Base-by-base conservation (phyloP, 2,888 invertebrate species). In the Zygaena filipendulae region DNA sequence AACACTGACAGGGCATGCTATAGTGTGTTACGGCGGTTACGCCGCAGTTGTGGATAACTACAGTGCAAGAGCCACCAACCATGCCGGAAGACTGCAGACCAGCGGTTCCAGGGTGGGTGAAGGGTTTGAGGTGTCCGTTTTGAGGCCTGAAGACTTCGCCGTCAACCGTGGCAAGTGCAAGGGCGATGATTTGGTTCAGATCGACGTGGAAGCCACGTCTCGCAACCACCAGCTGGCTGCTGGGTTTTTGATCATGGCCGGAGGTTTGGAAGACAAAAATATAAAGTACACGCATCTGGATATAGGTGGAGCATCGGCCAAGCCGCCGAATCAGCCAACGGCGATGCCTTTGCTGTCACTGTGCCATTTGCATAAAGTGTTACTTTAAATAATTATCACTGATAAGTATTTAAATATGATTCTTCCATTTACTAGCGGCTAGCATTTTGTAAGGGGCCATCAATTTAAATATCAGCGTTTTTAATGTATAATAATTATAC, bases 1-100 rank as follows among this genome's bases (percentile, higher is more conserved):
- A 0, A 95, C 94, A 0, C 69, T 95, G 21, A 94, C 94, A 1
- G 91, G 91, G 0, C 93, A 93, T 54, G 92, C 92, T 2, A 69
- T 70, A 32, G 58, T 87, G 6, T 79, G 85, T 3, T 86, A 85
- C 16, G 90, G 90, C 0, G 82, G 84, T 29, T 86, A 87, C 45
- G 83, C 89, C 1, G 90, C 88, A 28, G 84, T 85, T 0, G 77
- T 90, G 79, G 90, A 90, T 39, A 91, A 91, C 55, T 85, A 88
- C 16, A 86, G 87, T 11, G 90, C 90, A 0, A 62, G 64, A 38
- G 79, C 74, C 4, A 68, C 72, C 0, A 71, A 81, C 10, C 86
- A 87, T 41, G 82, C 87, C 0, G 57, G 60, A 6, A 81, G 79
- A 11, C 62, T 95, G 1, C 90, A 90, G 47, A 67, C 81, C 21